Conservation (phyloP, 2,113 vertebrate genomes). For the Camarhynchus parvulus region DNA sequence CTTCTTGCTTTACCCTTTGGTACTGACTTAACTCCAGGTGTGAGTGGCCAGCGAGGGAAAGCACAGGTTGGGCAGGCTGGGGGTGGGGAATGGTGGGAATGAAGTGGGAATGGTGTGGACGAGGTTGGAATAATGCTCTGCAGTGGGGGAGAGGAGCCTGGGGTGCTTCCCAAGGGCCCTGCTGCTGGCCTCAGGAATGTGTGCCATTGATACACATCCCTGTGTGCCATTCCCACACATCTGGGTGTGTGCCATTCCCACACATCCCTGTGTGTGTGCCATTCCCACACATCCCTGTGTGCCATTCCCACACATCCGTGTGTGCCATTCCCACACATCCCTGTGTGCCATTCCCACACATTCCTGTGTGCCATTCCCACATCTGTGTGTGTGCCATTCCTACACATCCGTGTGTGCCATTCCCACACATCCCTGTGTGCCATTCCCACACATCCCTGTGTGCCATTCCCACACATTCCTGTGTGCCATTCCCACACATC, state of each 20-base stretch:
- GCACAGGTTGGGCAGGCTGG: not conserved
- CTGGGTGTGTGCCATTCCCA: not conserved
- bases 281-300: too few species aligned
- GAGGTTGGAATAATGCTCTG: not conserved
- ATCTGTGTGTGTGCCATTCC: too few species aligned
- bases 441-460: too few species aligned
- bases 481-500: too few species aligned
- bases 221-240: not conserved
- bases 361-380: too few species aligned
- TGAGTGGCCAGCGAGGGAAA: not conserved
- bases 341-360: not conserved
- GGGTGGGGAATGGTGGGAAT: too few species aligned
- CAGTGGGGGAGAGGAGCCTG: rapidly evolving
- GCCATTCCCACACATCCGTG: not conserved
- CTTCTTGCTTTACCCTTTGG: not conserved
- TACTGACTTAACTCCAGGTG: not conserved
- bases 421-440: too few species aligned
- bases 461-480: too few species aligned
- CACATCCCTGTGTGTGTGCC: too few species aligned
- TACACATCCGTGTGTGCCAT: too few species aligned
- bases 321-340: not conserved
- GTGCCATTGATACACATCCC: not conserved
- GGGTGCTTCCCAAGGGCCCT: not conserved
- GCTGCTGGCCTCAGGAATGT: rapidly evolving
- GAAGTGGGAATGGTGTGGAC: not conserved